A percentile compares a stretch with the other conserved stretches of the same genome.
Conservation (phyloP, 2,797 vertebrate genomes). For the Neosalanx taihuensis region DNA sequence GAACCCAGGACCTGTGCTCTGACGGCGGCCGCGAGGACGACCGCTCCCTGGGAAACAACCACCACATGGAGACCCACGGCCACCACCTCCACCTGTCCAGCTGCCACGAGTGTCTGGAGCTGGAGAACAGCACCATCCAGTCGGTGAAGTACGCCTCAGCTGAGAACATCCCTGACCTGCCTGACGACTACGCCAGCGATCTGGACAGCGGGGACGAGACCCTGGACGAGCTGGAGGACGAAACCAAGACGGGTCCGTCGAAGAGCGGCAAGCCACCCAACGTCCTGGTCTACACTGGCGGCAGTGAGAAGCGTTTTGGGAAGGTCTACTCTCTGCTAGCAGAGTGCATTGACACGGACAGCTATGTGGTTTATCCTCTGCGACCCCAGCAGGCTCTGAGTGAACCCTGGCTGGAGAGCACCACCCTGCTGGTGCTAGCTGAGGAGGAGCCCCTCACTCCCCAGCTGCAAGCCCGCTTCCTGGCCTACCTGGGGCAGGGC, state of each 20-base stretch:
- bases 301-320: conserved; percentile 62
- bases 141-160: conserved; percentile 86
- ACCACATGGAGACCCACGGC: conserved; percentile 68
- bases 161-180: conserved; percentile 87
- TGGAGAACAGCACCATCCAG: conserved; percentile 92
- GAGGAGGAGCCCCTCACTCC: conserved; percentile 67
- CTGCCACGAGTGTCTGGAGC: conserved; percentile 88
- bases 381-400: conserved; percentile 72
- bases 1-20: conserved; percentile 17
- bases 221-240: conserved; percentile 34
- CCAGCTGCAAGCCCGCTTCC: conserved; percentile 71
- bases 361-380: conserved; percentile 82
- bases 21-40: conserved; percentile 32
- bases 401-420: conserved; percentile 85
- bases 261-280: conserved; percentile 81
- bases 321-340: conserved; percentile 67
- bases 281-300: conserved; percentile 82
- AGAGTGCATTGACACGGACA: conserved; percentile 77
- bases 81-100: conserved; percentile 86
- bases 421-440: conserved; percentile 83
- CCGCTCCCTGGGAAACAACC: conserved; percentile 49
- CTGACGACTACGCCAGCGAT: conserved; percentile 58
- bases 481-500: conserved; percentile 80
- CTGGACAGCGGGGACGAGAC: conserved; percentile 28
- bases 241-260: background rate